Evolutionary conservation across 1,140 invertebrate genomes (phyloP).

Genomic region (Ceratina australensis): DNA sequence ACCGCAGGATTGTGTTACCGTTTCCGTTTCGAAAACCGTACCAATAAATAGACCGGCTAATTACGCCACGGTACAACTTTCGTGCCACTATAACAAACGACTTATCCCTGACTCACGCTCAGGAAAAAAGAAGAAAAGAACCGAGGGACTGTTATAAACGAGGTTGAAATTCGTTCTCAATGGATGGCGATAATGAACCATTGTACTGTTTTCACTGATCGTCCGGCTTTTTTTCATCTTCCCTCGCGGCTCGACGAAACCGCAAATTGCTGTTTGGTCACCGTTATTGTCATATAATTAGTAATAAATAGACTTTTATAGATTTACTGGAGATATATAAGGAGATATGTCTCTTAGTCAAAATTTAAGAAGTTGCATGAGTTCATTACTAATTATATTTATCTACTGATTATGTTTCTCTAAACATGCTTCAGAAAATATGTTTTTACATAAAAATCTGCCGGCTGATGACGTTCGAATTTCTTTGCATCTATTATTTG

Average conservation of each 20-base stretch:
- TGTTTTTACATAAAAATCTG: too few species aligned
- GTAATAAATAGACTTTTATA: too few species aligned
- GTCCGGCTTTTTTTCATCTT: neutral
- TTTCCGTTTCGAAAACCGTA: constrained; percentile 45
- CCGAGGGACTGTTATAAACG: neutral
- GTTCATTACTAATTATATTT: too few species aligned
- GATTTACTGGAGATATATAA: too few species aligned
- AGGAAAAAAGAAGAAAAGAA: neutral
- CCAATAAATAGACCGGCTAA: constrained; percentile 48
- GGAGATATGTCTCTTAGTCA: too few species aligned
- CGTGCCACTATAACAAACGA: constrained; percentile 23
- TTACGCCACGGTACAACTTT: constrained; percentile 46
- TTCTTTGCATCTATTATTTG: too few species aligned
- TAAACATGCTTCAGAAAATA: too few species aligned
- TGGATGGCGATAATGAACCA: constrained; percentile 30
- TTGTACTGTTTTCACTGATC: constrained; percentile 10
- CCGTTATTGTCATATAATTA: too few species aligned
- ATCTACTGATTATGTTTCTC: too few species aligned
- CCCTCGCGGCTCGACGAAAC: neutral
- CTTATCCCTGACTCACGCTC: constrained; percentile 35
- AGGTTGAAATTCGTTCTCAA: constrained; percentile 29
- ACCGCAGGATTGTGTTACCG: constrained; percentile 24
- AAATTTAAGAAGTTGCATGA: too few species aligned
- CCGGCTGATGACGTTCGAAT: too few species aligned
- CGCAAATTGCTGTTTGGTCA: constrained; percentile 2